phyloP scores from a whole-genome alignment of 1,140 invertebrate species.

The Drosophila varians region DNA sequence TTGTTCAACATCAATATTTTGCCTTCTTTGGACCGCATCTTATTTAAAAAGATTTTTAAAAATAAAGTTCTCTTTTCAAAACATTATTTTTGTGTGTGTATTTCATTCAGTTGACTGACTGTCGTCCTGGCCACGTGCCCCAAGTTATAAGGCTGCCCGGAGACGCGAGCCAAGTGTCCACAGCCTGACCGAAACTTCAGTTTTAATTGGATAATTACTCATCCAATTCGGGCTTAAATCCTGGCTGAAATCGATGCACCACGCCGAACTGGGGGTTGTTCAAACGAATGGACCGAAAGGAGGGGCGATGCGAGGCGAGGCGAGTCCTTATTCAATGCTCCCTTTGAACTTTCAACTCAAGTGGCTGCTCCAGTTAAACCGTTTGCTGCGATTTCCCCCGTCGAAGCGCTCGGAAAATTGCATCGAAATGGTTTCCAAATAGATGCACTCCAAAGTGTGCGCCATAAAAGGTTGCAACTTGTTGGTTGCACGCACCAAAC shows the following conservation, averaged over 20 bases:
- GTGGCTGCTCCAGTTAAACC: constrained; percentile 16
- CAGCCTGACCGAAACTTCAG: constrained; percentile 36
- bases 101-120: constrained; percentile 43
- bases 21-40: too few species aligned
- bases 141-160: constrained; percentile 24
- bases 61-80: too few species aligned
- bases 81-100: constrained; percentile 7
- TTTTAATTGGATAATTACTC: constrained; percentile 80
- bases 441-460: constrained; percentile 42
- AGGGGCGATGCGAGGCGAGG: not conserved
- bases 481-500: constrained; percentile 59
- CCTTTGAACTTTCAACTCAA: constrained; percentile 32
- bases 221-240: constrained; percentile 64
- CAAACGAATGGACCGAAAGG: constrained; percentile 4
- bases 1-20: not conserved
- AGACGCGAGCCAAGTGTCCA: constrained; percentile 17
- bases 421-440: constrained; percentile 63
- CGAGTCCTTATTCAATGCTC: constrained; percentile 20
- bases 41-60: not conserved
- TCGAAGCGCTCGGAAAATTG: constrained; percentile 40
- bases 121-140: constrained; percentile 50
- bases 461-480: constrained; percentile 56
- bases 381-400: constrained; percentile 19
- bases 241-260: constrained; percentile 51
- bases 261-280: not conserved